Evolutionary conservation across 2,113 vertebrate species (phyloP).

Genomic region (Corvus cornix): DNA sequence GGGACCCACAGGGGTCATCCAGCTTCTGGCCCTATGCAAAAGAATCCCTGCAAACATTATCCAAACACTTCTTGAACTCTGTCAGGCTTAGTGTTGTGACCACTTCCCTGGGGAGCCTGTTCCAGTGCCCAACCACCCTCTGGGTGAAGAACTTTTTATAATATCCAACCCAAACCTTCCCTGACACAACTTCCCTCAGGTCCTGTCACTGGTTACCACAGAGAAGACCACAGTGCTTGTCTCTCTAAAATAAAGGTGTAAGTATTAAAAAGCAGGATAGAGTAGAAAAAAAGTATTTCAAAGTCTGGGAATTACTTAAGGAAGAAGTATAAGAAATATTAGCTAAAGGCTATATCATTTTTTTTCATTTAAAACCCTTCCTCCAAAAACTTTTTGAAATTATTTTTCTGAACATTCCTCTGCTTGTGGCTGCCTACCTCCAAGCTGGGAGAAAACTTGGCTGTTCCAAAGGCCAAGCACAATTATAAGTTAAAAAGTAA

Average conservation of each 20-base stretch:
- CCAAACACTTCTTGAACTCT: neutral
- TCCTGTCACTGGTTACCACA: neutral
- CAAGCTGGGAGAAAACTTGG: neutral
- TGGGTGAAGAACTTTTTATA: neutral
- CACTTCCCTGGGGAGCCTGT: neutral
- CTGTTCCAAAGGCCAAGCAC: neutral
- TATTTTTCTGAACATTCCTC: neutral
- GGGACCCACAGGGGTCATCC: neutral
- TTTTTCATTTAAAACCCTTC: neutral
- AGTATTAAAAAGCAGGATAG: neutral
- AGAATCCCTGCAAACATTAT: neutral
- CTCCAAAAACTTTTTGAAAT: neutral
- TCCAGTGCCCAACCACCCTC: neutral
- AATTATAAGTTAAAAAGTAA: neutral
- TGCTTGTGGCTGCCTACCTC: neutral
- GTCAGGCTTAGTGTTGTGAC: neutral
- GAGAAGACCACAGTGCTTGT: neutral
- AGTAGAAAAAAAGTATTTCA: neutral
- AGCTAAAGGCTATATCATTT: neutral
- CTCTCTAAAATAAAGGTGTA: neutral
- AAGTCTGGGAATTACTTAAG: neutral
- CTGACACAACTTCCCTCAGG: neutral
- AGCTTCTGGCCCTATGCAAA: neutral
- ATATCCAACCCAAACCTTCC: neutral
- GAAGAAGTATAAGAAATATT: neutral